Percentiles rank a stretch among this genome's conserved stretches.
phyloP scores from a whole-genome alignment of 2,113 vertebrate species.

The Conger conger region DNA sequence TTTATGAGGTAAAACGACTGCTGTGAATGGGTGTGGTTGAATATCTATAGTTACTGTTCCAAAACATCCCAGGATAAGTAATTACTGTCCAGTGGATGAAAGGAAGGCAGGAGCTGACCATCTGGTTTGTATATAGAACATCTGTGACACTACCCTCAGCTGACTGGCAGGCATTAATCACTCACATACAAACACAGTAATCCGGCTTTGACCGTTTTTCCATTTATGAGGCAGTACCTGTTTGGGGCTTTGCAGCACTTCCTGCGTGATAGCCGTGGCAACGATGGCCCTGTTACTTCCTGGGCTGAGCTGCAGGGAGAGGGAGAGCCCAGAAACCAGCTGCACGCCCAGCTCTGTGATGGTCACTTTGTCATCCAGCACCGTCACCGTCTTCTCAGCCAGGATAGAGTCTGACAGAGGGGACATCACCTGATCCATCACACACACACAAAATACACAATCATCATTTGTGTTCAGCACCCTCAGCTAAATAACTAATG shows the following conservation, averaged over 20 bases:
- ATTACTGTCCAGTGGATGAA: not conserved
- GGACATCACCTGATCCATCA: slow-evolving; percentile 79
- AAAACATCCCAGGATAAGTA: not conserved
- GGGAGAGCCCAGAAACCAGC: slow-evolving; percentile 80
- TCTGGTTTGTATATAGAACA: not conserved
- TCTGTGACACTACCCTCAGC: not conserved
- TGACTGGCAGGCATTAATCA: not conserved
- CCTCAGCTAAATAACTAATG: too few relatives aligned
- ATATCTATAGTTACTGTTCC: too few relatives aligned
- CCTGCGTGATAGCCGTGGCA: slow-evolving; percentile 79
- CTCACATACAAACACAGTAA: not conserved
- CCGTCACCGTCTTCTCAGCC: slow-evolving; percentile 84
- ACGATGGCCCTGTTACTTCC: slow-evolving; percentile 86
- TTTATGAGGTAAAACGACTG: too few relatives aligned
- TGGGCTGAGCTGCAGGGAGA: slow-evolving; percentile 86
- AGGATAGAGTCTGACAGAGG: slow-evolving; percentile 85
- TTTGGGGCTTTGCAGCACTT: slow-evolving; percentile 77
- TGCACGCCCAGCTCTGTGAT: slow-evolving; percentile 87
- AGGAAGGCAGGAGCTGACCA: not conserved
- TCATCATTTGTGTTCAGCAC: too few relatives aligned
- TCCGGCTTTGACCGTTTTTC: not conserved
- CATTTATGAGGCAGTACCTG: slow-evolving; percentile 68
- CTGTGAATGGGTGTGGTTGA: too few relatives aligned
- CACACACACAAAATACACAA: not conserved
- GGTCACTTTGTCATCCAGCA: slow-evolving; percentile 89